Evolutionary conservation across 2,888 invertebrate species (phyloP).

Genomic region (Tetramorium bicarinatum): DNA sequence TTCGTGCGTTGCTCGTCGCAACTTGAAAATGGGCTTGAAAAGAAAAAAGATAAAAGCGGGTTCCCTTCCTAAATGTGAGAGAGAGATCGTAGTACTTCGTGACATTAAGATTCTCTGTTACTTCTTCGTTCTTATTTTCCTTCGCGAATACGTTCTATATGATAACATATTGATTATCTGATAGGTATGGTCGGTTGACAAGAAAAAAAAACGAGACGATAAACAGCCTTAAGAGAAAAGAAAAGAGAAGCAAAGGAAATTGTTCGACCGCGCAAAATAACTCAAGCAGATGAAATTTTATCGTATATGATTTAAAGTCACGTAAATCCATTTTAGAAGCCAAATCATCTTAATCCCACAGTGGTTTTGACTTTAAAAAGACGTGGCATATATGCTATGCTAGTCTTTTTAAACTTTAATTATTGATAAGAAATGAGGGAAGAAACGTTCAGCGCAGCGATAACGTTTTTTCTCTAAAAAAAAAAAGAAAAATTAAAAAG

Average conservation of each 20-base stretch:
- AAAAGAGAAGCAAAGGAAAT: constrained; percentile 36
- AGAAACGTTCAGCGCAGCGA: constrained; percentile 53
- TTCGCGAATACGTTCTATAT: constrained; percentile 27
- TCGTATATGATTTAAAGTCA: background rate
- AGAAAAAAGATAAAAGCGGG: constrained; percentile 18
- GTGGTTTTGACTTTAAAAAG: background rate
- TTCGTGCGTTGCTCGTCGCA: constrained; percentile 62
- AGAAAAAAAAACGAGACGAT: constrained; percentile 3
- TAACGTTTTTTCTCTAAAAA: constrained; percentile 46
- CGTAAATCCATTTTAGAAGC: background rate
- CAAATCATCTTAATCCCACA: background rate
- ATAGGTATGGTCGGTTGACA: constrained; percentile 27
- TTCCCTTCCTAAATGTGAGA: constrained; percentile 50
- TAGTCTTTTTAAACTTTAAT: constrained; percentile 63
- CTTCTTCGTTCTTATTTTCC: constrained; percentile 69
- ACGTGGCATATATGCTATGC: constrained; percentile 47
- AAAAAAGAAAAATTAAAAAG: constrained; percentile 48
- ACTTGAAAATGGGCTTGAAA: constrained; percentile 42
- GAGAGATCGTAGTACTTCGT: constrained; percentile 56
- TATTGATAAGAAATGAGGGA: constrained; percentile 54
- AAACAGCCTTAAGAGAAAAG: constrained; percentile 22
- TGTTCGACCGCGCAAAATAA: constrained; percentile 27
- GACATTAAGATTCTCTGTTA: constrained; percentile 60
- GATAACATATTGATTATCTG: background rate
- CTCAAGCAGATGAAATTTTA: background rate